These are phyloP conservation scores for Neodiprion virginianus DNA, from an alignment of 1,140 invertebrate species.

Conservation along the genomic window DNA sequence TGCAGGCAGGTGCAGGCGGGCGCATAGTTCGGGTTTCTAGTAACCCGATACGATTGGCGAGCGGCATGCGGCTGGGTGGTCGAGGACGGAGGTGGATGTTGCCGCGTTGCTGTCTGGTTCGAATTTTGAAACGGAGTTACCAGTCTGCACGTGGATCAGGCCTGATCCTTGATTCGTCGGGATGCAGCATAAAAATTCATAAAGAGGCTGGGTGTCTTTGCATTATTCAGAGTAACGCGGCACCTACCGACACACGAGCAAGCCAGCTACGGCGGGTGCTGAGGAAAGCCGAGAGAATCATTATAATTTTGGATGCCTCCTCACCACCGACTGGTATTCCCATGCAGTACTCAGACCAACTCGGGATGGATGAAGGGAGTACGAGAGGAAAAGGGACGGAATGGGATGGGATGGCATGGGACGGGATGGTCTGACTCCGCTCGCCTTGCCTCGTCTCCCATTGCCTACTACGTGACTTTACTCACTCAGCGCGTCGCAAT, in stretches of 20 bases:
- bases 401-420: too few species aligned
- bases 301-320: background rate
- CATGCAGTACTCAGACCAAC: background rate
- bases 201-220: background rate
- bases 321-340: background rate
- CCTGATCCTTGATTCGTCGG: background rate
- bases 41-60: background rate
- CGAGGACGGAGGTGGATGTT: background rate
- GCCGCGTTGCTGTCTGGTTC: too few species aligned
- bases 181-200: background rate
- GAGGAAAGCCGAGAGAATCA: background rate
- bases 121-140: too few species aligned
- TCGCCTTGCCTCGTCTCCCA: background rate
- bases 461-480: background rate
- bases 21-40: background rate
- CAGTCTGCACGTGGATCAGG: too few species aligned
- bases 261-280: background rate
- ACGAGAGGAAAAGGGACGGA: too few species aligned
- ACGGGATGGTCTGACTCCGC: background rate
- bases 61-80: background rate
- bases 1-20: too few species aligned
- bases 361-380: too few species aligned
- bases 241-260: background rate
- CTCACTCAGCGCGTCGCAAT: background rate
- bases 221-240: constrained; percentile 1